Evolutionary conservation across 2,888 invertebrate genomes (phyloP).

Genomic region (Halictus quadricinctus): DNA sequence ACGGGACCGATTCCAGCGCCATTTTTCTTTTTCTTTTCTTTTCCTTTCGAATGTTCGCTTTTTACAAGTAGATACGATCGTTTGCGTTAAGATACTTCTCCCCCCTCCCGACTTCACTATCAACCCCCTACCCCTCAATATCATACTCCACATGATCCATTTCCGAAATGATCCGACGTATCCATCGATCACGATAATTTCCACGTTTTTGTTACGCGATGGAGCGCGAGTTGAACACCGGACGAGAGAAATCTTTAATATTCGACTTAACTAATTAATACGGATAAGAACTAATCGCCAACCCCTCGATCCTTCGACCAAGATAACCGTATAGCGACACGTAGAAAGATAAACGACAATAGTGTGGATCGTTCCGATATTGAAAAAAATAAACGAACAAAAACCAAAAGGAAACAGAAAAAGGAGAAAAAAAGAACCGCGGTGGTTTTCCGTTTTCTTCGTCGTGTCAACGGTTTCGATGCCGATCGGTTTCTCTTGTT

Average conservation of each 20-base stretch:
- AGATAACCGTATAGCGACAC: constrained; percentile 52
- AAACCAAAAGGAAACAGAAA: background rate
- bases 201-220: constrained; percentile 18
- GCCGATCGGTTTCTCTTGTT: background rate
- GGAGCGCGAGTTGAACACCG: constrained; percentile 30
- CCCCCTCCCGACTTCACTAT: background rate
- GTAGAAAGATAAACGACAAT: constrained; percentile 58
- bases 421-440: background rate
- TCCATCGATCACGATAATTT: background rate
- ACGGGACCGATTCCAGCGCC: constrained; percentile 52
- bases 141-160: constrained; percentile 3
- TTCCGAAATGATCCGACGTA: background rate
- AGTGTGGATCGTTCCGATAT: constrained; percentile 49
- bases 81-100: background rate
- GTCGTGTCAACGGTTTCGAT: background rate
- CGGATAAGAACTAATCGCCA: constrained; percentile 54
- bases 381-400: background rate
- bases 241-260: constrained; percentile 37
- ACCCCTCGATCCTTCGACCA: constrained; percentile 57
- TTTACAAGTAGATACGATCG: constrained; percentile 7
- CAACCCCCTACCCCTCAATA: background rate
- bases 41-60: background rate
- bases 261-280: constrained; percentile 52
- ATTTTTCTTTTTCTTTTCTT: constrained; percentile 8
- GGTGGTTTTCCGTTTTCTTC: background rate